A percentile compares a stretch with the other conserved stretches of the same genome.
phyloP scores from a whole-genome alignment of 1,140 invertebrate genomes.

The Platyscapa corneri region DNA sequence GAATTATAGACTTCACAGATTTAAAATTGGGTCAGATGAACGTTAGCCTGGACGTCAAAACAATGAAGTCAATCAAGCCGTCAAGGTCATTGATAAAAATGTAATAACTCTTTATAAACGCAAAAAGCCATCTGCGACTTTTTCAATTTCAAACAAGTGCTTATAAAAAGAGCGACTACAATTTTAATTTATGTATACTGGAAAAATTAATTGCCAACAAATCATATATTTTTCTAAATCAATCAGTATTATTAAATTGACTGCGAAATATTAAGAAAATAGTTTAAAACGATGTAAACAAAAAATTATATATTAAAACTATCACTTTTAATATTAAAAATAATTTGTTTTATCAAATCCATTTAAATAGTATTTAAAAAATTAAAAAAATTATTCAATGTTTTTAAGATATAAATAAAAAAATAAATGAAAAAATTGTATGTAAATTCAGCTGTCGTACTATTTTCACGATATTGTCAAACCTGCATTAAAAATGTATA shows the following conservation, averaged over 20 bases:
- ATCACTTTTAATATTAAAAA: not conserved
- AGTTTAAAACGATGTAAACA: not conserved
- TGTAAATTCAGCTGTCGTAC: not conserved
- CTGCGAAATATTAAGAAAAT: not conserved
- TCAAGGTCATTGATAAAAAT: slow-evolving; percentile 51
- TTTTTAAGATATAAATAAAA: not conserved
- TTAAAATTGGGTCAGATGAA: slow-evolving; percentile 46
- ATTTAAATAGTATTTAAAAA: not conserved
- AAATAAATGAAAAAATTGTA: not conserved
- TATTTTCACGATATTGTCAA: too few relatives aligned
- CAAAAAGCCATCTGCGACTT: slow-evolving; percentile 35
- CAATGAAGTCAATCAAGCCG: slow-evolving; percentile 51
- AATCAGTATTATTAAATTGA: not conserved
- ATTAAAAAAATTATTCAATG: too few relatives aligned
- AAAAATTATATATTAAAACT: not conserved
- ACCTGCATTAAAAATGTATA: too few relatives aligned
- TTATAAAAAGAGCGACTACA: not conserved
- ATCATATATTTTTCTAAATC: not conserved
- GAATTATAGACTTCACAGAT: slow-evolving; percentile 7
- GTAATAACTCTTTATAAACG: slow-evolving; percentile 38
- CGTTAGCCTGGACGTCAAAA: slow-evolving; percentile 46
- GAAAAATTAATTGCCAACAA: slow-evolving; percentile 12
- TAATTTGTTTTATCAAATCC: not conserved
- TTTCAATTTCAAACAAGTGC: slow-evolving; percentile 38
- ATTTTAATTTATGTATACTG: not conserved